Evolutionary conservation across 2,113 vertebrate genomes (phyloP).

Genomic region (Lynx canadensis): DNA sequence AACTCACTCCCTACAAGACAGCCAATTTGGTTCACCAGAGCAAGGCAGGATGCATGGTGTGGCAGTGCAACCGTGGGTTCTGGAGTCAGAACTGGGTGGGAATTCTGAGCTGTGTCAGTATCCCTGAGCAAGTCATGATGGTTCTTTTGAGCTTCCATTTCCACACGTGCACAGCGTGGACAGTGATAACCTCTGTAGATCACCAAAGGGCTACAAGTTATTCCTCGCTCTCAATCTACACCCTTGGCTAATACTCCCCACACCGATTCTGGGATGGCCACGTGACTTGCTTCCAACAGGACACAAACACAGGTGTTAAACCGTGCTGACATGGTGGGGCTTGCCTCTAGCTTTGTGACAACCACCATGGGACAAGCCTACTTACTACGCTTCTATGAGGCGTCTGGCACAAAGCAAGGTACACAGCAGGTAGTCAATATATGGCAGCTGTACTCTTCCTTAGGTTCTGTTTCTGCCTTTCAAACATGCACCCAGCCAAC

Average conservation of each 20-base stretch:
- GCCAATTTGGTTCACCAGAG: neutral
- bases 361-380: neutral
- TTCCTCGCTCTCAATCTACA: neutral
- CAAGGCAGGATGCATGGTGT: neutral
- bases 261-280: neutral
- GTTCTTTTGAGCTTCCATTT: neutral
- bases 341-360: neutral
- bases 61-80: neutral
- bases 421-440: neutral
- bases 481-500: neutral
- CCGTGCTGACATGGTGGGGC: neutral
- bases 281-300: neutral
- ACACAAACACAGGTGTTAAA: neutral
- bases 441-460: neutral
- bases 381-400: fast-evolving
- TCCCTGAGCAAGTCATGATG: neutral
- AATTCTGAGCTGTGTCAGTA: neutral
- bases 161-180: fast-evolving
- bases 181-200: neutral
- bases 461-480: neutral
- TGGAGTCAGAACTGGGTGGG: neutral
- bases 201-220: neutral
- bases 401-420: neutral
- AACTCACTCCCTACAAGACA: neutral
- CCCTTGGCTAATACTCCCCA: too few relatives aligned